Conservation (phyloP, 2,888 invertebrate genomes). For the Morinoia aosen region DNA sequence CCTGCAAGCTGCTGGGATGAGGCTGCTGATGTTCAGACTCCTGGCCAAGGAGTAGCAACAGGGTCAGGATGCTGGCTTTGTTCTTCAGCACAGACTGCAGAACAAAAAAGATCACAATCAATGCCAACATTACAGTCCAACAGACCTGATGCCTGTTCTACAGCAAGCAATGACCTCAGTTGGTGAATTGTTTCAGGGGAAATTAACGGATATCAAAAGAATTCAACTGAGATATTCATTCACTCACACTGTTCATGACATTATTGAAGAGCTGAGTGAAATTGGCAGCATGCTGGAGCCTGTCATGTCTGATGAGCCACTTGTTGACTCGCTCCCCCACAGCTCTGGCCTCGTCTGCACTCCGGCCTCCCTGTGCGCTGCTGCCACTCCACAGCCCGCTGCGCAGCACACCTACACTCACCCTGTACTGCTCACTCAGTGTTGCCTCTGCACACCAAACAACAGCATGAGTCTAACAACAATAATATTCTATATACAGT, state of each 20-base stretch:
- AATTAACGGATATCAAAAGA: no score
- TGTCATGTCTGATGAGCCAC: conserved; percentile 60
- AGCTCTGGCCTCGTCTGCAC: conserved; percentile 57
- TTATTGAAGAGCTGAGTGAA: conserved; percentile 62
- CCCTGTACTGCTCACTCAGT: conserved; percentile 58
- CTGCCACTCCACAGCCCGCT: conserved; percentile 48
- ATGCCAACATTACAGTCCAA: background rate
- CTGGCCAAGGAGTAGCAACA: conserved; percentile 71
- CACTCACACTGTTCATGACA: conserved; percentile 69
- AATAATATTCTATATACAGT: no score
- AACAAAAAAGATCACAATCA: background rate
- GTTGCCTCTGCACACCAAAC: conserved; percentile 54
- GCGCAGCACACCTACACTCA: conserved; percentile 60
- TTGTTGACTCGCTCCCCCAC: conserved; percentile 65
- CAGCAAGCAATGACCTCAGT: background rate
- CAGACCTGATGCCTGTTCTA: background rate
- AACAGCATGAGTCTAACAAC: no score
- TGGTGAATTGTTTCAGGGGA: no score
- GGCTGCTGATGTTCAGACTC: conserved; percentile 56
- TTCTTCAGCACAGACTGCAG: conserved; percentile 77
- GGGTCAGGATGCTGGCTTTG: conserved; percentile 76
- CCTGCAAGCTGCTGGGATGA: background rate
- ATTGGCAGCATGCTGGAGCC: conserved; percentile 62
- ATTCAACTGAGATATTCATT: background rate
- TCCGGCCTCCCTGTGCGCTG: conserved; percentile 7